Percentiles rank a stretch among this genome's conserved stretches.
Conservation (phyloP, 2,113 vertebrate genomes). For the Bagarius yarrelli region DNA sequence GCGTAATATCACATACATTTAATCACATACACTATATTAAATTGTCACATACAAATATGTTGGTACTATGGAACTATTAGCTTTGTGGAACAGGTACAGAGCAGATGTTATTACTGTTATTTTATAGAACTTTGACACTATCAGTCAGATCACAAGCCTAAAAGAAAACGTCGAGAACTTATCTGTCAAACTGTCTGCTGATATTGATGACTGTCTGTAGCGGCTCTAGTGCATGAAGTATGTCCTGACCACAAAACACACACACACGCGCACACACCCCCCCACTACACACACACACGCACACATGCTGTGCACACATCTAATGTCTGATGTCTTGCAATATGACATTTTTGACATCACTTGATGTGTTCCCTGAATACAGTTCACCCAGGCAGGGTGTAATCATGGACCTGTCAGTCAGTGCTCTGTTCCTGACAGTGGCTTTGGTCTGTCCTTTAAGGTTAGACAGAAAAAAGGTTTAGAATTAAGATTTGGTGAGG, state of each 20-base stretch:
- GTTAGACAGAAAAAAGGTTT: not conserved
- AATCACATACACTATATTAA: too few relatives aligned
- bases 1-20: too few relatives aligned
- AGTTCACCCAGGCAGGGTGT: not conserved
- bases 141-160: not conserved
- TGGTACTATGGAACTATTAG: too few relatives aligned
- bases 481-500: not conserved
- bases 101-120: not conserved
- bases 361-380: not conserved
- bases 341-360: conserved; percentile 1
- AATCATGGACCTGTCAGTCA: conserved; percentile 14
- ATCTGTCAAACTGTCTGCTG: conserved; percentile 8
- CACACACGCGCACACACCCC: too few relatives aligned
- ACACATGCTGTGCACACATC: not conserved
- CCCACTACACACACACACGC: too few relatives aligned
- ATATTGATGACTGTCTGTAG: conserved; percentile 6
- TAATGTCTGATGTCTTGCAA: conserved; percentile 2
- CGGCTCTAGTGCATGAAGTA: conserved; percentile 15
- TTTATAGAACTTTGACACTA: too few relatives aligned
- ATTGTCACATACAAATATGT: too few relatives aligned
- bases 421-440: conserved; percentile 19
- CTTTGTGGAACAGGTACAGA: not conserved
- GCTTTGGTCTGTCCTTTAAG: not conserved
- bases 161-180: not conserved
- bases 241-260: conserved; percentile 20